Evolutionary conservation across 1,140 invertebrate species (phyloP).

Genomic region (Thaumatotibia leucotreta): DNA sequence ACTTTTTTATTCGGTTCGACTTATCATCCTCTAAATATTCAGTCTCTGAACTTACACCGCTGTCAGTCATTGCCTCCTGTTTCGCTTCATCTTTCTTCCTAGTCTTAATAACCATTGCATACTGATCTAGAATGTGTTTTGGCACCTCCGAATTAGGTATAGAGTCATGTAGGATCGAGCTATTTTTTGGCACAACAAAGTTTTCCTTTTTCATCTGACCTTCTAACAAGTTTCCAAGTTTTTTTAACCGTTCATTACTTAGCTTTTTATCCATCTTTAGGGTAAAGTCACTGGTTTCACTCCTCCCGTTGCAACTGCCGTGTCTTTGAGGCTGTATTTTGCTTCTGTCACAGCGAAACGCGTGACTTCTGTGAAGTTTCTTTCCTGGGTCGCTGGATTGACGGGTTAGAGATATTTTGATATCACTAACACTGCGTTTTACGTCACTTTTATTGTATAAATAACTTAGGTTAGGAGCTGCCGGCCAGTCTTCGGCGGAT

Average conservation of each 20-base stretch:
- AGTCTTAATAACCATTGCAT: constrained; percentile 71
- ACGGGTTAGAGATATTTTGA: constrained; percentile 59
- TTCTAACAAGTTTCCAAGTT: constrained; percentile 56
- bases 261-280: constrained; percentile 57
- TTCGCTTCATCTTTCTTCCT: constrained; percentile 58
- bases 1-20: constrained; percentile 39
- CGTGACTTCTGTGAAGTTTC: constrained; percentile 79
- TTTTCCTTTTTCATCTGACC: constrained; percentile 70
- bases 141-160: constrained; percentile 63
- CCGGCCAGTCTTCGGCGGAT: constrained; percentile 37
- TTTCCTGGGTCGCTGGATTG: constrained; percentile 78
- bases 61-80: constrained; percentile 65
- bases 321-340: constrained; percentile 62
- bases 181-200: constrained; percentile 33
- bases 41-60: constrained; percentile 72
- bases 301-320: constrained; percentile 64
- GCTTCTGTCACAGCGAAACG: constrained; percentile 78
- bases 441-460: constrained; percentile 55
- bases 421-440: constrained; percentile 41
- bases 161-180: constrained; percentile 27
- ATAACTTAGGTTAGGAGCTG: constrained; percentile 59
- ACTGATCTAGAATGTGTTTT: constrained; percentile 70
- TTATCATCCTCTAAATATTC: constrained; percentile 65
- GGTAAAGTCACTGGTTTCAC: constrained; percentile 59
- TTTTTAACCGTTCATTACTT: constrained; percentile 61